Evolutionary conservation across 2,797 vertebrate genomes (phyloP), one percentile per base, ranked within the genome.

Genomic region (Oreonectes daqikongensis): DNA sequence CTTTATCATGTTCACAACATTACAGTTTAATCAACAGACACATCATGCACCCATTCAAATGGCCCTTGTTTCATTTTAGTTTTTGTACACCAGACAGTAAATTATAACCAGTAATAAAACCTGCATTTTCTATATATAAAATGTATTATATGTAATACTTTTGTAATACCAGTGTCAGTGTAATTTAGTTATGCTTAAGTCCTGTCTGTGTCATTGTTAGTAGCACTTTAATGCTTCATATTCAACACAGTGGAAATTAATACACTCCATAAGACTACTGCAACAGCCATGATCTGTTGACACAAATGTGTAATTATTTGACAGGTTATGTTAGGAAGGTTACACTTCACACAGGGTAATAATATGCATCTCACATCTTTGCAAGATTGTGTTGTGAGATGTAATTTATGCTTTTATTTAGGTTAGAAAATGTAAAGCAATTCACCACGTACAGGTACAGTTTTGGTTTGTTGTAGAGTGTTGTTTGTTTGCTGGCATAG

Each of bases 1-100:
- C 46, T 77, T 69, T 77, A 70, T 79, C 69, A 74, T 78, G 72
- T 80, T 76, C 44, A 72, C 59, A 80, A 67, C 73, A 77, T 79
- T 74, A 65, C 69, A 71, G 66, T 81, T 79, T 81, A 74, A 81
- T 81, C 44, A 73, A 61, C 63, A 77, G 50, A 32, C 32, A 17
- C n/a, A 15, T 60, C n/a, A 71, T 18, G n/a, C 24, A 44, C 40
- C 35, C 26, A 55, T 28, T 78, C 18, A 53, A 52, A 68, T 57
- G 44, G 10, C 48, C 17, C 32, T 67, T 42, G 38, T 26, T 68
- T 14, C 18, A 26, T 53, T 42, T 48, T 30, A 44, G 46, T 59
- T n/a, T 61, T 53, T 68, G 35, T 38, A 9, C 9, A 4, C 9
- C 28, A 28, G 48, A 18, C 12, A 32, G 42, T 18, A 22, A 26